Evolutionary conservation across 2,888 invertebrate species (phyloP).

Genomic region (Caenorhabditis panamensis): DNA sequence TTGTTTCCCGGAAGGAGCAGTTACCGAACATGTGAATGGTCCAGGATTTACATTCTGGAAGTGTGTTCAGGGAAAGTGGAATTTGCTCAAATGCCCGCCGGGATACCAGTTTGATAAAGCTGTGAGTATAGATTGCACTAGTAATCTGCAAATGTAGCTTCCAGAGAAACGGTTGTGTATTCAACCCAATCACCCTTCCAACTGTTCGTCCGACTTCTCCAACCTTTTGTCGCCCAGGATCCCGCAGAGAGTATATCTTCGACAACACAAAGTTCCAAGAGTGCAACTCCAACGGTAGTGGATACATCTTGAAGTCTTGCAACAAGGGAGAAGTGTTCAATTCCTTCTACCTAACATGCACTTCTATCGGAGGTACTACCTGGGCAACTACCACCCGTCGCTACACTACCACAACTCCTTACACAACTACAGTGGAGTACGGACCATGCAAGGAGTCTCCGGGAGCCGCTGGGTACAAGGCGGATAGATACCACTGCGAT

Average conservation of each 20-base stretch:
- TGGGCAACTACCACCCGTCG: background rate
- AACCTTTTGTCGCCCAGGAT: constrained; percentile 10
- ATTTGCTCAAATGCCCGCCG: background rate
- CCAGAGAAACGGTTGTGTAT: background rate
- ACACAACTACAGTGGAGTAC: constrained; percentile 10
- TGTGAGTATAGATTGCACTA: background rate
- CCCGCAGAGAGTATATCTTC: background rate
- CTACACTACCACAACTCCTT: background rate
- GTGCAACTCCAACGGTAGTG: background rate
- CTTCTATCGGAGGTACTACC: background rate
- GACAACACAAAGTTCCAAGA: constrained; percentile 19
- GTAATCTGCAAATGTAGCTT: background rate
- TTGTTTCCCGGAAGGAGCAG: background rate
- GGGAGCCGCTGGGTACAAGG: constrained; percentile 29
- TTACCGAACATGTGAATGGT: background rate
- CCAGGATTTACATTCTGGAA: background rate
- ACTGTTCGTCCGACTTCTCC: background rate
- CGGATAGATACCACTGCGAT: constrained; percentile 25
- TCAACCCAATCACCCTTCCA: background rate
- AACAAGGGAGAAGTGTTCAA: background rate
- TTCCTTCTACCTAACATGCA: background rate
- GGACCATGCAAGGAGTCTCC: constrained; percentile 24
- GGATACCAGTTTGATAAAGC: background rate
- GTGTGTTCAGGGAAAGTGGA: background rate
- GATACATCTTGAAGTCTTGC: background rate